Evolutionary conservation across 1,140 invertebrate species (phyloP), one percentile per base, ranked within the genome.

Genomic region (Eciton burchellii): DNA sequence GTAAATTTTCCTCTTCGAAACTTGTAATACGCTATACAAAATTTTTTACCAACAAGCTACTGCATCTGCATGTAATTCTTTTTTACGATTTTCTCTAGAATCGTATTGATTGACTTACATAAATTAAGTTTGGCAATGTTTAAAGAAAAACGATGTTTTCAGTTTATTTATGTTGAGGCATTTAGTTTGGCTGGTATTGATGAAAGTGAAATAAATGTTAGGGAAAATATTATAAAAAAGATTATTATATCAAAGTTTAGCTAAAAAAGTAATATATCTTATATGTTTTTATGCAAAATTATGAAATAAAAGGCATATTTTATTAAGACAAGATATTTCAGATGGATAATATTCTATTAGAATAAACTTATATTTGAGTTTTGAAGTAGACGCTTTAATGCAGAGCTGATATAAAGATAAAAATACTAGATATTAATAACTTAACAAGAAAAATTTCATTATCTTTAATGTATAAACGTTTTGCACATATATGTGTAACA

Each of bases 311-410:
- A 54, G n/a, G 49, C n/a, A 54, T 16, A 56, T 35, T 29, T 47
- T 41, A 16, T 56, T 21, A 56, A 71, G n/a, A 26, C 14, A 56
- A 71, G n/a, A 26, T 52, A 70, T 71, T n/a, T 71, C 68, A 26
- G 52, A 70, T 70, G 11, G 52, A 71, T 41, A 56, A 29, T 12
- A 9, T 41, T 29, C n/a, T 41, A 26, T 35, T 21, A 45, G 45
- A 66, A 66, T 47, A 12, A 21, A 5, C 6, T 35, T 56, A 35
- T 71, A 5, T 52, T 52, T 70, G 14, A 54, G 52, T 35, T 54
- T 71, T 54, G 35, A 71, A 71, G n/a, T n/a, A 14, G 54, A 54
- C 16, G 14, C 14, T 14, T 24, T 66, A 45, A 66, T 1, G 6
- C 62, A 43, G 12, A 14, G 19, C 19, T 45, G 14, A 65, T 16